Evolutionary conservation across 2,888 invertebrate species (phyloP).

Genomic region (Cinara cedri): DNA sequence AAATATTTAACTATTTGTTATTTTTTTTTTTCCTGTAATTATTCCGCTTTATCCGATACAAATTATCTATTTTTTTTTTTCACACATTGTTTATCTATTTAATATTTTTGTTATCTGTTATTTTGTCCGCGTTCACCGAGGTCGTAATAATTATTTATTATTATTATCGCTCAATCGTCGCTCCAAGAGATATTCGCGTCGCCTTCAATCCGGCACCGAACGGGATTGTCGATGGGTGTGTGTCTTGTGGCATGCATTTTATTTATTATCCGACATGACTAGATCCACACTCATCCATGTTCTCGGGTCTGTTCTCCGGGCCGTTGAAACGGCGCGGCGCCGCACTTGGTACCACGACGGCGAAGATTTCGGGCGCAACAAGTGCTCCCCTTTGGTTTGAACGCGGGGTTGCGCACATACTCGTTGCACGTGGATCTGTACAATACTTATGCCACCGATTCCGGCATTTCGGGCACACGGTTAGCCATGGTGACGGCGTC

Average conservation of each 20-base stretch:
- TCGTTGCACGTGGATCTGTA: not conserved
- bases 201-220: conserved; percentile 3
- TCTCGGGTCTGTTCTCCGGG: conserved; percentile 47
- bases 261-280: conserved; percentile 58
- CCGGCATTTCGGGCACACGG: too few relatives aligned
- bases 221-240: conserved; percentile 60
- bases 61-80: not conserved
- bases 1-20: too few relatives aligned
- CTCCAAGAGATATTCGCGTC: not conserved
- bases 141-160: too few relatives aligned
- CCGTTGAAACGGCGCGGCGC: not conserved
- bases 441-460: not conserved
- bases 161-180: not conserved
- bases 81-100: too few relatives aligned
- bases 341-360: not conserved
- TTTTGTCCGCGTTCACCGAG: too few relatives aligned
- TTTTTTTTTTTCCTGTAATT: too few relatives aligned
- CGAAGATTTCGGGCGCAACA: conserved; percentile 12
- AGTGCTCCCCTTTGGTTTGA: not conserved
- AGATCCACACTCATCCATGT: conserved; percentile 60
- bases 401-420: not conserved
- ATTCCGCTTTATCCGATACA: too few relatives aligned
- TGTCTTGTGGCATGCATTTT: conserved; percentile 59
- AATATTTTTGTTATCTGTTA: too few relatives aligned
- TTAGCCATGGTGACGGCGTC: too few relatives aligned